Evolutionary conservation across 2,113 vertebrate species (phyloP), one percentile per base, ranked within the genome.

Genomic region (Malurus elegans): DNA sequence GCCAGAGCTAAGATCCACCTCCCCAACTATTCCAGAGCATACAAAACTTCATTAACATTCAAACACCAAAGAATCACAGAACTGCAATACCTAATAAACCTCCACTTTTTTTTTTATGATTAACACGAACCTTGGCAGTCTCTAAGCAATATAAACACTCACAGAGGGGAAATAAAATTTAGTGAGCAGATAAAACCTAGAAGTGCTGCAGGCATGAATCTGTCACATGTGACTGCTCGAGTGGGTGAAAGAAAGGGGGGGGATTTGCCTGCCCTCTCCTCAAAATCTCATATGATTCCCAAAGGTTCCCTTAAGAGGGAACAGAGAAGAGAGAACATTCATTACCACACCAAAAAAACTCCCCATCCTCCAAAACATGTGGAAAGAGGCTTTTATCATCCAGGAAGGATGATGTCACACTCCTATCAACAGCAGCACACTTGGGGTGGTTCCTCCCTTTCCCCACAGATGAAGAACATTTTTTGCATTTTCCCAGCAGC

Each of bases 131-230:
- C 89, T 93, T 93, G 89, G 86, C 82, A 95, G 76, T 91, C 96
- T 96, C 92, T 79, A 64, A 95, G 95, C 92, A 94, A 96, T 69
- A 92, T 88, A 96, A 96, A 93, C 80, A 85, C 75, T 96, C 94
- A 80, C 92, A 64, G 70, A 65, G 42, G 94, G 88, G 89, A 97
- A 95, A 97, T 95, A 96, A 96, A 96, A 97, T 92, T 93, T 95
- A 85, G 86, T 56, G 72, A 91, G 60, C 57, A 96, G 91, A 93
- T 94, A 91, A 97, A 97, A 97, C 84, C 88, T 86, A 25, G 66
- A 66, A 90, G 75, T 69, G 91, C 60, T 23, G 74, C 89, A 94
- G 79, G 92, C 79, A 94, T 94, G 86, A 88, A 66, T 87, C 95
- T 95, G 95, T 61, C 48, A 72, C 8, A 14, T 47, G 42, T 80